These are phyloP conservation scores for Eueremaeus valkanovi DNA, from an alignment of 2,888 invertebrate genomes.

Conservation along the genomic window DNA sequence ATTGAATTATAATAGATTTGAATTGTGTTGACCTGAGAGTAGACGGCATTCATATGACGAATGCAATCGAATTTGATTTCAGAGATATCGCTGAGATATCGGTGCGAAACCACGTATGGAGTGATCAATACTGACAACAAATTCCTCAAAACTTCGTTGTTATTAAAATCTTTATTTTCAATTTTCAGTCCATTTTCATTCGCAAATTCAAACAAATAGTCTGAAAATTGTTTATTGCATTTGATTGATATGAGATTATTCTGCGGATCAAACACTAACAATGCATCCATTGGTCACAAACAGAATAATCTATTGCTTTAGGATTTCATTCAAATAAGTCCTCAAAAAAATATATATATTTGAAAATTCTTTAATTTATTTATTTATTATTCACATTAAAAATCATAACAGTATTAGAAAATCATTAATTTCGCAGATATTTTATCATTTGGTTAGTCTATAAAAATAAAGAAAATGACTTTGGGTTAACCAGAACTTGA, in stretches of 20 bases:
- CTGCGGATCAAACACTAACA: constrained; percentile 66
- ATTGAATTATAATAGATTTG: background rate
- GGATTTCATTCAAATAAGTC: too few relatives aligned
- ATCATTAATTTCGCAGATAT: too few relatives aligned
- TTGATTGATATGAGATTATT: constrained; percentile 68
- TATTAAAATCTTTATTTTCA: background rate
- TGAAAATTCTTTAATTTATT: too few relatives aligned
- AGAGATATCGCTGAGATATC: constrained; percentile 20
- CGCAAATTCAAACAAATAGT: constrained; percentile 58
- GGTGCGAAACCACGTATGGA: constrained; percentile 31
- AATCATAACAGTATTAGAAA: too few relatives aligned
- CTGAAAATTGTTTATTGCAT: constrained; percentile 62
- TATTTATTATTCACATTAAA: too few relatives aligned
- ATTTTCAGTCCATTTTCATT: constrained; percentile 49
- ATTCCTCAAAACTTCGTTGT: constrained; percentile 28
- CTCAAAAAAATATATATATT: too few relatives aligned
- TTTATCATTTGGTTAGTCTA: too few relatives aligned
- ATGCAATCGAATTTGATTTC: constrained; percentile 21
- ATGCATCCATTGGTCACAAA: constrained; percentile 60
- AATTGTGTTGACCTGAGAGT: background rate
- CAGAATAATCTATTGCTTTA: background rate
- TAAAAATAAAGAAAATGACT: too few relatives aligned
- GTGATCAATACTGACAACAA: constrained; percentile 30
- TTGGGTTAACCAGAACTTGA: too few relatives aligned
- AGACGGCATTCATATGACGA: background rate